Conservation (phyloP, 2,797 vertebrate genomes). For the Mareca strepera region DNA sequence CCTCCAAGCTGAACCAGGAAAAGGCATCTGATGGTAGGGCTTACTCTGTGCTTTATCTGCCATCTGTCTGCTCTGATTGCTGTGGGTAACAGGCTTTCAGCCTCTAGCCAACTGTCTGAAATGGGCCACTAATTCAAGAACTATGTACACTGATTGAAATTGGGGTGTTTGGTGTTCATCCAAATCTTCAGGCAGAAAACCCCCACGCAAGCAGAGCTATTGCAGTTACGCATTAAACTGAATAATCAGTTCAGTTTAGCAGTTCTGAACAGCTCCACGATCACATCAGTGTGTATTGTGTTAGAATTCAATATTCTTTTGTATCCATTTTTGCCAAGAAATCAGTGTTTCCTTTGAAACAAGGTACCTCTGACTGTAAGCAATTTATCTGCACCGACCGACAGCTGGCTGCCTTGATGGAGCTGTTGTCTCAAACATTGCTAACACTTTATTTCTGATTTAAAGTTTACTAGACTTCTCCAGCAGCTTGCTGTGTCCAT, state of each 20-base stretch:
- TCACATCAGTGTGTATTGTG: background rate
- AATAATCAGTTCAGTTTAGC: background rate
- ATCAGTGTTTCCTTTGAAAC: background rate
- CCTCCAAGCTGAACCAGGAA: background rate
- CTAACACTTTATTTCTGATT: background rate
- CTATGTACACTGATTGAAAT: background rate
- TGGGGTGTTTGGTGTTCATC: background rate
- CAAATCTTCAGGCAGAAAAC: background rate
- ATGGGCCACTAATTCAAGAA: background rate
- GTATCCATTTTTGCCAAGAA: background rate
- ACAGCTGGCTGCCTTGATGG: background rate
- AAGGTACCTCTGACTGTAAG: background rate
- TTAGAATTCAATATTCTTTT: background rate
- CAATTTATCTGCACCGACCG: background rate
- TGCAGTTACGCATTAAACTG: constrained; percentile 53
- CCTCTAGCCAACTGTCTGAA: background rate
- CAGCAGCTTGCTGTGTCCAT: background rate
- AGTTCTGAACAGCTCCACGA: background rate
- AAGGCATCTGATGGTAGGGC: background rate
- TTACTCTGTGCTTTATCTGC: background rate
- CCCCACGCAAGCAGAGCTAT: background rate
- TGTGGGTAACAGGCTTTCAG: background rate
- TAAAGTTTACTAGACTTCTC: background rate
- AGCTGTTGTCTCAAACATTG: background rate
- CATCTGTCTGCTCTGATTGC: constrained; percentile 3